A percentile compares a stretch with the other conserved stretches of the same genome.
These are phyloP conservation scores for Crocallis elinguaria DNA, from an alignment of 2,888 invertebrate genomes.

Conservation along the genomic window DNA sequence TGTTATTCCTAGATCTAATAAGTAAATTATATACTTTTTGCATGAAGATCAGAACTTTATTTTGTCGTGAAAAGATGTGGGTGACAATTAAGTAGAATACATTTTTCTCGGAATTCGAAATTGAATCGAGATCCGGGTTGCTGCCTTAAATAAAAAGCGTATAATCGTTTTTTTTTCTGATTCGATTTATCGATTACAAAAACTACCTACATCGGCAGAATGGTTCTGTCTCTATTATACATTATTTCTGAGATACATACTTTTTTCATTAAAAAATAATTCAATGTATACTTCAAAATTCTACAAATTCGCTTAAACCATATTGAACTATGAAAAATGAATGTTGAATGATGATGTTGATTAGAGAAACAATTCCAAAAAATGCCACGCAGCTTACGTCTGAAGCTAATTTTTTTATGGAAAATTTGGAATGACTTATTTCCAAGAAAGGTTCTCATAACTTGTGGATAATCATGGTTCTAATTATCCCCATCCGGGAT, in stretches of 20 bases:
- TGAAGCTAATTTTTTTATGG: neutral
- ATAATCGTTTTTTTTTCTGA: conserved; percentile 30
- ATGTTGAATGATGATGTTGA: too few relatives aligned
- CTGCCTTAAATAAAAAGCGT: conserved; percentile 25
- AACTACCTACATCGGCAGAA: conserved; percentile 19
- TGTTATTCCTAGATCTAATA: neutral
- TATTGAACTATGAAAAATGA: too few relatives aligned
- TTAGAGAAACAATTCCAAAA: too few relatives aligned
- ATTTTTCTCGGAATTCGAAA: conserved; percentile 30
- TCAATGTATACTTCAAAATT: too few relatives aligned
- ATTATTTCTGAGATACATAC: conserved; percentile 10
- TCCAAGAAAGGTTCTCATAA: too few relatives aligned
- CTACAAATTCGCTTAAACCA: too few relatives aligned
- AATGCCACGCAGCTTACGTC: too few relatives aligned
- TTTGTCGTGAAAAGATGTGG: conserved; percentile 12
- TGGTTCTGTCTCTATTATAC: conserved; percentile 1
- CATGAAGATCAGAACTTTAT: neutral
- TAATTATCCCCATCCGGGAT: too few relatives aligned
- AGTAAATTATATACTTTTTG: conserved; percentile 3
- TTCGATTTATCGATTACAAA: conserved; percentile 26
- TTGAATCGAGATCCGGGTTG: conserved; percentile 34
- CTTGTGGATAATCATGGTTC: too few relatives aligned
- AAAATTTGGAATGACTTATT: neutral
- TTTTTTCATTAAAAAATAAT: too few relatives aligned
- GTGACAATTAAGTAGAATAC: conserved; percentile 16